A percentile compares a stretch with the other conserved stretches of the same genome.
Evolutionary conservation across 2,113 vertebrate genomes (phyloP).

Genomic region (Salvator merianae): DNA sequence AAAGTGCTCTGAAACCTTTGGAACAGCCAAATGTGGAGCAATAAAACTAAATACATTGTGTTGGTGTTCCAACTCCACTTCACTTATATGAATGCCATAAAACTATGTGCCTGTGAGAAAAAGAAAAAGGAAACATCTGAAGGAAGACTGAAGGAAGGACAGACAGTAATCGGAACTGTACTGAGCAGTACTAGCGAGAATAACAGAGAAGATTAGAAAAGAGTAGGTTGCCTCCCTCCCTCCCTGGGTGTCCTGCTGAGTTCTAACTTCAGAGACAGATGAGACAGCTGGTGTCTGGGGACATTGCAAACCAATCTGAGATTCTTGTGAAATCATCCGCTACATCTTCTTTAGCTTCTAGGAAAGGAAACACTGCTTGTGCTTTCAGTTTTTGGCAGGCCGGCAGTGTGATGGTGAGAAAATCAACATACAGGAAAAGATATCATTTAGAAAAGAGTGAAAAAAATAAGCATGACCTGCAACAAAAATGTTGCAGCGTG

Average conservation of each 20-base stretch:
- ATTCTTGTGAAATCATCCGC: neutral
- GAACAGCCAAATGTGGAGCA: no score
- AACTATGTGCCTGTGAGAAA: neutral
- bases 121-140: neutral
- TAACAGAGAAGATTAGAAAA: neutral
- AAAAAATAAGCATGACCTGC: neutral
- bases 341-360: no score
- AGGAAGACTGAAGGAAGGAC: neutral
- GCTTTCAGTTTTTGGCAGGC: neutral
- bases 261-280: conserved; percentile 19
- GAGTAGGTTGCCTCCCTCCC: neutral
- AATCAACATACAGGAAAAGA: neutral
- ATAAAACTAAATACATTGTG: neutral
- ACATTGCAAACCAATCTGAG: neutral
- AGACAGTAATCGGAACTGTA: neutral
- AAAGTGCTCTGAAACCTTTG: no score
- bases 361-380: neutral
- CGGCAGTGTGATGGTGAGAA: neutral
- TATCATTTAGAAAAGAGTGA: neutral
- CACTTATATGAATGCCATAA: neutral
- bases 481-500: neutral
- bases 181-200: conserved; percentile 2
- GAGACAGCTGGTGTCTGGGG: conserved; percentile 25
- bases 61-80: neutral
- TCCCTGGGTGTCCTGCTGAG: neutral